Conservation (phyloP, 1,140 invertebrate species). For the Drosophila erecta region DNA sequence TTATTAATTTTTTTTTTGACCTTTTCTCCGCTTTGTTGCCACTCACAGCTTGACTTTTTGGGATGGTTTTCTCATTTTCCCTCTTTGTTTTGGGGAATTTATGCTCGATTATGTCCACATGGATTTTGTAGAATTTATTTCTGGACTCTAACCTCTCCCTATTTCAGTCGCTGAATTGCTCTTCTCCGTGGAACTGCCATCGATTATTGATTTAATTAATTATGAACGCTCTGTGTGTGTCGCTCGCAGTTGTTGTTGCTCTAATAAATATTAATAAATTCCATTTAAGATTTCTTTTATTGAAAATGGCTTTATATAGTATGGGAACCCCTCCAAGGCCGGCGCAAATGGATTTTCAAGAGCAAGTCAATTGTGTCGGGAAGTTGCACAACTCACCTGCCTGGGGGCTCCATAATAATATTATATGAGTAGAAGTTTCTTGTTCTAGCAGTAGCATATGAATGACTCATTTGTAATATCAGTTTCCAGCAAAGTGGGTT, state of each 20-base stretch:
- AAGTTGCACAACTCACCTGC: constrained; percentile 1
- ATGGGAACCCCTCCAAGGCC: constrained; percentile 7
- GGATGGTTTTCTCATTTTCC: constrained; percentile 20
- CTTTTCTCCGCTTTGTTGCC: constrained; percentile 55
- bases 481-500: constrained; percentile 14
- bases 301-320: constrained; percentile 61
- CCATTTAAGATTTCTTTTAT: constrained; percentile 45
- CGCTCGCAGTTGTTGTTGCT: constrained; percentile 31
- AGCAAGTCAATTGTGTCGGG: constrained; percentile 44
- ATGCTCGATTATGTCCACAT: constrained; percentile 77
- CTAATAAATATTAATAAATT: constrained; percentile 60
- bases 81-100: constrained; percentile 65
- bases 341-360: constrained; percentile 37
- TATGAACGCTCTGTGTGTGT: constrained; percentile 72
- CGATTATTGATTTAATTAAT: constrained; percentile 82
- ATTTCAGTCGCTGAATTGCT: constrained; percentile 5
- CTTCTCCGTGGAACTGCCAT: constrained; percentile 28
- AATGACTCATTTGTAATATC: constrained; percentile 19
- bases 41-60: constrained; percentile 47
- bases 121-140: constrained; percentile 48
- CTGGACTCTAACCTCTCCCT: constrained; percentile 30
- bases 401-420: too few relatives aligned
- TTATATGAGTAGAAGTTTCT: background rate
- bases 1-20: constrained; percentile 13
- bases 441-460: background rate